Percentiles rank a stretch among this genome's conserved stretches.
Conservation (phyloP, 2,888 invertebrate genomes). For the Dasypolia templi region DNA sequence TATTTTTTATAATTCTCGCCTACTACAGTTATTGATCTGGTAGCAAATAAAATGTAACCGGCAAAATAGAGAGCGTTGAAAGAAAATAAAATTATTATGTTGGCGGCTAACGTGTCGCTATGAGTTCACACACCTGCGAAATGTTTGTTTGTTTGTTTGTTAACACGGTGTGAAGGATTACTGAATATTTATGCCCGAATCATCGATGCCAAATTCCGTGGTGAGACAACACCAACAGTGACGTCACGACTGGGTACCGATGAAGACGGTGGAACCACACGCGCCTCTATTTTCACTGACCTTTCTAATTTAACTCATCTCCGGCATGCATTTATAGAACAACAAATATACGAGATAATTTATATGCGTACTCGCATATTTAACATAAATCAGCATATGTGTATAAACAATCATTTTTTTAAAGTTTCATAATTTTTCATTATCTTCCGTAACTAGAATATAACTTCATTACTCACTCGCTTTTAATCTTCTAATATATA, state of each 20-base stretch:
- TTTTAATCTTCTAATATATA: too few relatives aligned
- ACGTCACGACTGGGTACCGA: slow-evolving; percentile 40
- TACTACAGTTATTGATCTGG: neutral
- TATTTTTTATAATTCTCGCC: neutral
- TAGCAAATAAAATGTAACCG: slow-evolving; percentile 25
- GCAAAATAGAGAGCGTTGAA: neutral
- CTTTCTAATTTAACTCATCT: slow-evolving; percentile 81
- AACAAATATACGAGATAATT: slow-evolving; percentile 29
- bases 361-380: slow-evolving; percentile 11
- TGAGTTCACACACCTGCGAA: slow-evolving; percentile 52
- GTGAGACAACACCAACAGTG: slow-evolving; percentile 18
- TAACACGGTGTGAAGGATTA: slow-evolving; percentile 19
- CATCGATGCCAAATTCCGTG: slow-evolving; percentile 33
- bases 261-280: slow-evolving; percentile 51
- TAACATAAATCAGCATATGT: slow-evolving; percentile 23
- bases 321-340: slow-evolving; percentile 46
- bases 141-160: slow-evolving; percentile 69
- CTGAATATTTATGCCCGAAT: slow-evolving; percentile 20
- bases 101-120: slow-evolving; percentile 12
- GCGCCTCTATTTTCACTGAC: slow-evolving; percentile 75
- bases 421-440: neutral
- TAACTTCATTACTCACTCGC: neutral
- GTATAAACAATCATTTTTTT: neutral
- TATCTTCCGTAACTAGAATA: neutral
- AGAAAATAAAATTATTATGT: slow-evolving; percentile 39